phyloP scores from a whole-genome alignment of 2,888 invertebrate genomes.

The Heliconius sara region DNA sequence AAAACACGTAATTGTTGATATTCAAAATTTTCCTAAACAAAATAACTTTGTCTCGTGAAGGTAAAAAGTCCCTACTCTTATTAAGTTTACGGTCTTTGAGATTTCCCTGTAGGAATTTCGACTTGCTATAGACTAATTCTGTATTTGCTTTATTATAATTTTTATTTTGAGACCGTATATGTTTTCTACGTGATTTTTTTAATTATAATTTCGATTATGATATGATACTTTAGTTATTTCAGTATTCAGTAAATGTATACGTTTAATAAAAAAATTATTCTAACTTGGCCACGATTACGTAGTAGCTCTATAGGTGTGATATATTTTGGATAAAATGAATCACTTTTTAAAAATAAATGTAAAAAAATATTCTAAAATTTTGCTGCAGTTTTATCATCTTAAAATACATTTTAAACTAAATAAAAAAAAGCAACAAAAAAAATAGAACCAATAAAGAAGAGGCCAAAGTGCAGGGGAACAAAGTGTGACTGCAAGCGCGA shows the following conservation, averaged over 20 bases:
- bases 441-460: too few relatives aligned
- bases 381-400: too few relatives aligned
- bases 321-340: neutral
- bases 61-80: constrained; percentile 37
- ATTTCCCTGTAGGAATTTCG: constrained; percentile 41
- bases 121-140: constrained; percentile 35
- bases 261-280: neutral
- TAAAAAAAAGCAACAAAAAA: too few relatives aligned
- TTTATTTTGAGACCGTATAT: constrained; percentile 1
- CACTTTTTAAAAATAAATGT: too few relatives aligned
- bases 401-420: too few relatives aligned
- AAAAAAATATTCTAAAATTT: too few relatives aligned
- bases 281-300: neutral
- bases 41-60: constrained; percentile 24
- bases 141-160: constrained; percentile 35
- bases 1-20: constrained; percentile 1
- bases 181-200: neutral
- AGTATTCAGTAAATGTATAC: too few relatives aligned
- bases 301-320: neutral
- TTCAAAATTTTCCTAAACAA: neutral
- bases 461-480: too few relatives aligned
- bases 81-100: constrained; percentile 39
- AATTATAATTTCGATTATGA: neutral
- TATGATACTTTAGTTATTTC: too few relatives aligned
- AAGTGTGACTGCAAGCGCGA: too few relatives aligned